A percentile compares a stretch with the other conserved stretches of the same genome.
phyloP scores from a whole-genome alignment of 2,797 vertebrate genomes.

The Odontamblyopus lacepedii region DNA sequence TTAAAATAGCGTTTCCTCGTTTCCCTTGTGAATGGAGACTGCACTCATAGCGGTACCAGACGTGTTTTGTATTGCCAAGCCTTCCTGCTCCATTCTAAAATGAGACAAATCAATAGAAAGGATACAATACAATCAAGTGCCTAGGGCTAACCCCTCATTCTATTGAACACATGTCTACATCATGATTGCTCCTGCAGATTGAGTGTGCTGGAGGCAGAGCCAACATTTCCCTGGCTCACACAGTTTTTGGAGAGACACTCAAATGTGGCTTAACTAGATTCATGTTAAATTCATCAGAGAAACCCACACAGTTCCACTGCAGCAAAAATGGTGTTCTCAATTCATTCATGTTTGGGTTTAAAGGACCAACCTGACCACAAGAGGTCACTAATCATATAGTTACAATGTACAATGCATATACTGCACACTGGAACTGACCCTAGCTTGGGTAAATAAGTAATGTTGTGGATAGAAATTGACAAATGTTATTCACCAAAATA shows the following conservation, averaged over 20 bases:
- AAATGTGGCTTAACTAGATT: constrained; percentile 5
- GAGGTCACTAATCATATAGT: not conserved
- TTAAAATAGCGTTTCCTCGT: constrained; percentile 34
- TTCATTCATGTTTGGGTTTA: not conserved
- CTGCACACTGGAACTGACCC: too few species aligned
- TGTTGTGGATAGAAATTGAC: not conserved
- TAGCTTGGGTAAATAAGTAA: not conserved
- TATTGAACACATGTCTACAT: constrained; percentile 58
- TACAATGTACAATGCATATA: not conserved
- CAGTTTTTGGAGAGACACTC: not conserved
- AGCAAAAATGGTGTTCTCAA: not conserved
- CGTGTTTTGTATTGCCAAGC: constrained; percentile 29
- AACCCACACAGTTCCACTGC: not conserved
- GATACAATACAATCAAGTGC: constrained; percentile 62
- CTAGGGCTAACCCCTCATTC: constrained; percentile 52
- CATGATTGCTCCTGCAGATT: constrained; percentile 46
- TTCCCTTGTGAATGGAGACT: constrained; percentile 26
- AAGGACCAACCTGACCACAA: not conserved
- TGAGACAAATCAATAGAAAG: constrained; percentile 61
- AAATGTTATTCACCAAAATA: too few species aligned
- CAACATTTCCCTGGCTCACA: constrained; percentile 6
- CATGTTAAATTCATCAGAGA: not conserved
- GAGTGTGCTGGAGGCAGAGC: constrained; percentile 41
- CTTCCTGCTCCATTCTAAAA: constrained; percentile 45
- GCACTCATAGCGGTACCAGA: constrained; percentile 25